These are phyloP conservation scores for silkworm (Bombyx mori) DNA, from an alignment of 1,140 invertebrate species.

Conservation along the genomic window DNA sequence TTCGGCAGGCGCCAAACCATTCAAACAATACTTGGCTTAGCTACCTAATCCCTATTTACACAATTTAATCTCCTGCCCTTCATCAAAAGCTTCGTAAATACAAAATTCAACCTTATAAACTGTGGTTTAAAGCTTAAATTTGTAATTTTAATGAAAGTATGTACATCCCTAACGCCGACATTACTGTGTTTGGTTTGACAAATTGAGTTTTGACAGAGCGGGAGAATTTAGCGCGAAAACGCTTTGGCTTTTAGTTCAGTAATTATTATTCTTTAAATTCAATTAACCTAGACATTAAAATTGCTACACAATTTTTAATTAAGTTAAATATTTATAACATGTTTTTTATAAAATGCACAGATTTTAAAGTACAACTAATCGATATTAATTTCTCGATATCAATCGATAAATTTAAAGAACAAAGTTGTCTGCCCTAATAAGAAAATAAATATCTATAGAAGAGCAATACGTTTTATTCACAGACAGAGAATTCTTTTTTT, in stretches of 20 bases:
- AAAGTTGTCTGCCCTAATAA: too few species aligned
- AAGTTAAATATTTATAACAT: conserved; percentile 13
- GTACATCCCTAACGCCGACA: conserved; percentile 31
- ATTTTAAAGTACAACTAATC: background rate
- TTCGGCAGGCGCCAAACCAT: conserved; percentile 46
- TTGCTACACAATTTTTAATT: conserved; percentile 26
- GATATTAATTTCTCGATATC: background rate
- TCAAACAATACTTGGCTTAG: conserved; percentile 57
- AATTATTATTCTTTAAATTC: conserved; percentile 49
- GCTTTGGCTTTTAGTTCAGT: conserved; percentile 40
- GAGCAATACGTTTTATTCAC: too few species aligned
- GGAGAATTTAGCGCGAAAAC: conserved; percentile 40
- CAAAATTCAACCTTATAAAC: background rate
- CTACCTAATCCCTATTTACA: conserved; percentile 68
- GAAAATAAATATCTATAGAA: too few species aligned
- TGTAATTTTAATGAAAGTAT: conserved; percentile 14
- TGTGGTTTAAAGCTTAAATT: conserved; percentile 10
- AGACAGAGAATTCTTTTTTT: too few species aligned
- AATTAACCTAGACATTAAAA: conserved; percentile 20
- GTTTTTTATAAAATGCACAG: background rate
- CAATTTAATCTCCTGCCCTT: conserved; percentile 54
- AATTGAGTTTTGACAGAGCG: conserved; percentile 66
- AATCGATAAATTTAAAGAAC: background rate
- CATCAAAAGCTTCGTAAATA: background rate
- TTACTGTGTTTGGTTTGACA: conserved; percentile 62